Conservation (phyloP, 2,797 vertebrate species). For the Perodicticus potto region DNA sequence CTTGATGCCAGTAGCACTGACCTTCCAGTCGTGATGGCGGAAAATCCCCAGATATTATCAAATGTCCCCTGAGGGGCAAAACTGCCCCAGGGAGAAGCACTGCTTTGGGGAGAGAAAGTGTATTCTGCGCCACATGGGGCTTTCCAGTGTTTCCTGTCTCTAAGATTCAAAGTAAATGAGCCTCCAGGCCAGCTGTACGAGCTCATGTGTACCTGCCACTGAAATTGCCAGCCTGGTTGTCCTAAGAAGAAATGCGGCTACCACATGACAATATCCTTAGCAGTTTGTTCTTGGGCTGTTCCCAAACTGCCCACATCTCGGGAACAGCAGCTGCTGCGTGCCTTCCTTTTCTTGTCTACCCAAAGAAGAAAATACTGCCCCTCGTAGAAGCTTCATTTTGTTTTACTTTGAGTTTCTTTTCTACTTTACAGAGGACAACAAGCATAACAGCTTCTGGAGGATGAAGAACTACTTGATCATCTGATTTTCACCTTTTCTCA, state of each 20-base stretch:
- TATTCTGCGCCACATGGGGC: not conserved
- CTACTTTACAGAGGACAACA: not conserved
- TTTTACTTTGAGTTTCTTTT: conserved; percentile 36
- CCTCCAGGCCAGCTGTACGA: not conserved
- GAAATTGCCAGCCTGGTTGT: not conserved
- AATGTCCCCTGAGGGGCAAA: no score
- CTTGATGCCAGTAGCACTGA: not conserved
- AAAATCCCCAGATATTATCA: not conserved
- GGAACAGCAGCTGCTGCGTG: not conserved
- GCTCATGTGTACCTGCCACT: not conserved
- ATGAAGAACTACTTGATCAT: not conserved
- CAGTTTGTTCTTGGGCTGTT: not conserved
- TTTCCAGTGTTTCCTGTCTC: not conserved
- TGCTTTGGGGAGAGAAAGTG: not conserved
- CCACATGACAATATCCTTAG: not conserved
- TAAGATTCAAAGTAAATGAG: not conserved
- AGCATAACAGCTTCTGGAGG: not conserved
- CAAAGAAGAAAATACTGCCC: not conserved
- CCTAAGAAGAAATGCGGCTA: not conserved
- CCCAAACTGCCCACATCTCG: not conserved
- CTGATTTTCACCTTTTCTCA: not conserved
- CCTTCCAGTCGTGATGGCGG: not conserved
- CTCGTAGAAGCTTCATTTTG: conserved; percentile 4
- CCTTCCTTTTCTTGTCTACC: not conserved
- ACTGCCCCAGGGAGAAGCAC: not conserved